phyloP scores from a whole-genome alignment of 2,797 vertebrate genomes.

The Lepilemur ruficaudatus region DNA sequence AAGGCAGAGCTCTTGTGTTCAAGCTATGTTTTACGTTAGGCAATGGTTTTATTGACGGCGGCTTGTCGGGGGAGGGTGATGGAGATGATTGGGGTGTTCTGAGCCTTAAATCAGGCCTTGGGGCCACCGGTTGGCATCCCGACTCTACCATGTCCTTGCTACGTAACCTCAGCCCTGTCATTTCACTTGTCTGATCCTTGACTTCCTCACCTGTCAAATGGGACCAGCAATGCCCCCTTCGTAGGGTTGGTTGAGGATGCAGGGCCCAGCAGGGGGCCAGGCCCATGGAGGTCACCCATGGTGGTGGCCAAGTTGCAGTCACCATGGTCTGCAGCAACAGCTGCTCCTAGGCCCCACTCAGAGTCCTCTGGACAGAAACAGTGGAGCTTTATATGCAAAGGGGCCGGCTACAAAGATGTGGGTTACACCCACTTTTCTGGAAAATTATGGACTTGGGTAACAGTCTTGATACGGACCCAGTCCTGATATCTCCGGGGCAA shows the following conservation, averaged over 20 bases:
- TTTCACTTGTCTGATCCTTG: background rate
- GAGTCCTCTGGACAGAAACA: background rate
- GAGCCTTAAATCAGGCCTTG: background rate
- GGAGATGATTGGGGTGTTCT: background rate
- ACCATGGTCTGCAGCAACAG: background rate
- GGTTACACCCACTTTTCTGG: background rate
- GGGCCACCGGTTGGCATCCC: background rate
- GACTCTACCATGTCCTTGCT: background rate
- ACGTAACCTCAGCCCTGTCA: too few species aligned
- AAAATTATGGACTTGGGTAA: background rate
- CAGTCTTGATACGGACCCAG: background rate
- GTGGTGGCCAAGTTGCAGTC: too few species aligned
- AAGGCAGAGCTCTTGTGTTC: background rate
- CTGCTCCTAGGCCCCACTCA: background rate
- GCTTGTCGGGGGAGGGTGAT: background rate
- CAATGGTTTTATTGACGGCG: background rate
- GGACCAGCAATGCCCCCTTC: background rate
- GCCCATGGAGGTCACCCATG: rapidly evolving
- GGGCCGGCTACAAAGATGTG: background rate
- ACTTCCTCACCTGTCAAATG: background rate
- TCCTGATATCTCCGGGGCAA: background rate
- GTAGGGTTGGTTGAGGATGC: background rate
- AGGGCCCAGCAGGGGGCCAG: background rate
- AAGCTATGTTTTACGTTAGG: background rate
- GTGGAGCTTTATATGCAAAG: background rate